Percentiles rank a stretch among this genome's conserved stretches.
Evolutionary conservation across 2,113 vertebrate genomes (phyloP).

Genomic region (Gracilinanus agilis): DNA sequence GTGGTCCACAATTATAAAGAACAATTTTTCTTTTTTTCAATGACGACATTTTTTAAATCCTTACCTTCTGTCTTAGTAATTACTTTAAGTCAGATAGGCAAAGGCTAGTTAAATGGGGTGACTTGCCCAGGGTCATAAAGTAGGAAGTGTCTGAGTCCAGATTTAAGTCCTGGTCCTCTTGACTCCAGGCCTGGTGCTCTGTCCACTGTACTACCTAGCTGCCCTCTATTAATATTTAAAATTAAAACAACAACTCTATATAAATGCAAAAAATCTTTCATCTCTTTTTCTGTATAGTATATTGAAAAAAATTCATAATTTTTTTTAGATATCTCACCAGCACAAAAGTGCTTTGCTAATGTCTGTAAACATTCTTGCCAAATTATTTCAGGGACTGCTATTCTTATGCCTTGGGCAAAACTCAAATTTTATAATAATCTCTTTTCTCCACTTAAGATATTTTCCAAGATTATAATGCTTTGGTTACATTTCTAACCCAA

Average conservation of each 20-base stretch:
- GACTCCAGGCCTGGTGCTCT: too few species aligned
- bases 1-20: background rate
- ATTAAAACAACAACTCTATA: background rate
- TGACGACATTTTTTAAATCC: too few species aligned
- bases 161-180: too few species aligned
- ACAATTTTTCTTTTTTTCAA: background rate
- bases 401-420: background rate
- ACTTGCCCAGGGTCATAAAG: too few species aligned
- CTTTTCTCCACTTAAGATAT: background rate
- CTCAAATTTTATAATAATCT: background rate
- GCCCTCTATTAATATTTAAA: background rate
- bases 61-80: too few species aligned
- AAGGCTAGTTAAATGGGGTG: too few species aligned
- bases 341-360: background rate
- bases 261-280: background rate
- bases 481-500: background rate
- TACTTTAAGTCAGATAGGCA: too few species aligned
- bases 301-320: background rate
- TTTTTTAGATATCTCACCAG: background rate
- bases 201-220: too few species aligned
- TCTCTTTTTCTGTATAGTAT: background rate
- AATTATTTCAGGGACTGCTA: background rate
- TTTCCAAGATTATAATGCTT: background rate
- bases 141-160: too few species aligned
- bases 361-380: background rate